A percentile compares a stretch with the other conserved stretches of the same genome.
phyloP scores from a whole-genome alignment of 2,113 vertebrate species.

The Psilopogon haemacephalus region DNA sequence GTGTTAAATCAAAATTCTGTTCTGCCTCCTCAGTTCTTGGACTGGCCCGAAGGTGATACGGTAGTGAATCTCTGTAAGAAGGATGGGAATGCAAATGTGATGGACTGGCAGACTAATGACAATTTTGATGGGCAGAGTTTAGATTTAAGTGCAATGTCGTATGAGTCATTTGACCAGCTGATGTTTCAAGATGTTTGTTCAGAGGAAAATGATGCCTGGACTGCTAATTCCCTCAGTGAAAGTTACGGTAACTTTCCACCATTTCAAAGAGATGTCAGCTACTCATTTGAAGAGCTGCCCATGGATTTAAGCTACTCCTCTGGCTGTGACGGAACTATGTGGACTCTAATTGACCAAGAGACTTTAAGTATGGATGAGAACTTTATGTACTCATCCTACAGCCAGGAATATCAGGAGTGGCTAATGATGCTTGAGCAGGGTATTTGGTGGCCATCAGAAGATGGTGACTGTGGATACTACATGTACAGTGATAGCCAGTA shows the following conservation, averaged over 20 bases:
- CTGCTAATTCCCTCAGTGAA: conserved; percentile 75
- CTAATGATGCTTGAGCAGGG: conserved; percentile 87
- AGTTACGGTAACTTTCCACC: conserved; percentile 67
- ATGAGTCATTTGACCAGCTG: conserved; percentile 74
- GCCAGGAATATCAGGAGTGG: conserved; percentile 91
- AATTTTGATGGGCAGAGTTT: conserved; percentile 74
- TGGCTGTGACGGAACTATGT: conserved; percentile 62
- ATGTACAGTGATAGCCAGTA: conserved; percentile 92
- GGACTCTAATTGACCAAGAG: conserved; percentile 67
- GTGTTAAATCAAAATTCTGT: conserved; percentile 66
- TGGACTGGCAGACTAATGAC: conserved; percentile 74
- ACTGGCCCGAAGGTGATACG: conserved; percentile 60
- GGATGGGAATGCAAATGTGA: conserved; percentile 70
- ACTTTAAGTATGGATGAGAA: conserved; percentile 74
- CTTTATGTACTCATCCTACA: conserved; percentile 78
- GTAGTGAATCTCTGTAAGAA: conserved; percentile 77
- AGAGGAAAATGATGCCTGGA: conserved; percentile 78
- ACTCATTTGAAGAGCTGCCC: conserved; percentile 75
- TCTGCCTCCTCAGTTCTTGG: conserved; percentile 41
- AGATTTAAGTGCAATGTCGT: conserved; percentile 61
- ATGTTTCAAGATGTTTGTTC: conserved; percentile 82
- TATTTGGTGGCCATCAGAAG: conserved; percentile 93
- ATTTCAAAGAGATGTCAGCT: conserved; percentile 60
- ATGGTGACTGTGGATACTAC: conserved; percentile 92
- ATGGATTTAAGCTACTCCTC: conserved; percentile 77